phyloP scores from a whole-genome alignment of 2,797 vertebrate species.

The Anabacerthia variegaticeps region DNA sequence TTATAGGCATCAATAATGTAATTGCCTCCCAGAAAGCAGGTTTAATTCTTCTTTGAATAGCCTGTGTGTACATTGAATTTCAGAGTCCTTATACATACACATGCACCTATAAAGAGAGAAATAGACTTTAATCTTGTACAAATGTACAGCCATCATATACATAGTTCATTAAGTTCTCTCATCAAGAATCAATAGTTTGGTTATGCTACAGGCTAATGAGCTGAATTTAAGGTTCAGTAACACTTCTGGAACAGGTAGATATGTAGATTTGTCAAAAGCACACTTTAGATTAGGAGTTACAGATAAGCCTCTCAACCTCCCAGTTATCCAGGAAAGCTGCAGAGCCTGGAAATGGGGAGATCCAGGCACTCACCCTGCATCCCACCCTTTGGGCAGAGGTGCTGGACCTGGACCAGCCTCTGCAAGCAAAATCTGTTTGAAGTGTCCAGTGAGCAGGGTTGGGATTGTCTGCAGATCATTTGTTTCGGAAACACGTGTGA shows the following conservation, averaged over 20 bases:
- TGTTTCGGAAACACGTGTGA: background rate
- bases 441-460: rapidly evolving
- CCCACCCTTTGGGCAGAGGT: background rate
- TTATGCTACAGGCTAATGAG: background rate
- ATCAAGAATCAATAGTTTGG: background rate
- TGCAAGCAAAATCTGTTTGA: background rate
- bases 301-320: background rate
- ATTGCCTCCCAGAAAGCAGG: background rate
- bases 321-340: background rate
- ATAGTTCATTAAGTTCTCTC: background rate
- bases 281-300: background rate
- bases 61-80: background rate
- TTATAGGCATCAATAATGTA: background rate
- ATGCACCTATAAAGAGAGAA: background rate
- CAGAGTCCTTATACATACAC: background rate
- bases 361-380: background rate
- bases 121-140: background rate
- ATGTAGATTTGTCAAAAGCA: background rate
- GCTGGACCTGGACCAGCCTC: background rate
- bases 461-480: background rate
- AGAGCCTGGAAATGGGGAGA: background rate
- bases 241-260: background rate
- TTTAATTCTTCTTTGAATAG: background rate
- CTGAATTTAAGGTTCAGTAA: background rate
- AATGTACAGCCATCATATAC: rapidly evolving